A percentile compares a stretch with the other conserved stretches of the same genome.
phyloP scores from a whole-genome alignment of 2,113 vertebrate genomes.

The Equus przewalskii region DNA sequence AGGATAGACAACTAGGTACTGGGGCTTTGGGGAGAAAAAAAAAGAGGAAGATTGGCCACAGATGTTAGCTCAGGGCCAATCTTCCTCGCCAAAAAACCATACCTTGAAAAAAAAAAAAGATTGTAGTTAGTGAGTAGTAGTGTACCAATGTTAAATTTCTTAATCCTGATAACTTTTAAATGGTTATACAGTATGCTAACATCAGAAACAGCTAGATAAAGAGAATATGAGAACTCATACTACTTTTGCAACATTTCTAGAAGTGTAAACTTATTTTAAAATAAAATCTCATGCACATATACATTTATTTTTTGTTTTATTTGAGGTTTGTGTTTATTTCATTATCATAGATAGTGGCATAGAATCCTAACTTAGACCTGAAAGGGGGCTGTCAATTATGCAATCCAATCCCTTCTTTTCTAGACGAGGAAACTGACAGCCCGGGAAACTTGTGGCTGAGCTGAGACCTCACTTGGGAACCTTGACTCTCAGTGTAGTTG shows the following conservation, averaged over 20 bases:
- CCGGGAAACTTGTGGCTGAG: neutral
- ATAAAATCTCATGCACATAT: neutral
- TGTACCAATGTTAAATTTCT: neutral
- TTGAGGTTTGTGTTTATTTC: neutral
- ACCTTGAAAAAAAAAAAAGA: too few relatives aligned
- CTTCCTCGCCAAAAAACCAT: too few relatives aligned
- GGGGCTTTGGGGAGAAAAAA: too few relatives aligned
- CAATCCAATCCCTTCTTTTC: neutral
- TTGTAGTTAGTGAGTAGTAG: neutral
- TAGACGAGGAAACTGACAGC: neutral
- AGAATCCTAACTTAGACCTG: neutral
- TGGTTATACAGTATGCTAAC: neutral
- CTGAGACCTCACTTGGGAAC: too few relatives aligned
- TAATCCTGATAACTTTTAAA: neutral
- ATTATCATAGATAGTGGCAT: neutral
- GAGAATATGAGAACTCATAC: neutral
- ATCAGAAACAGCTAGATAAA: neutral
- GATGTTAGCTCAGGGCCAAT: too few relatives aligned
- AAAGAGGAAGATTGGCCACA: too few relatives aligned
- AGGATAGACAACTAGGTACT: too few relatives aligned
- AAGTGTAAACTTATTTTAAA: neutral
- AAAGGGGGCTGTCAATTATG: neutral
- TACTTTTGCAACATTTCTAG: neutral
- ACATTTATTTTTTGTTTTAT: neutral
- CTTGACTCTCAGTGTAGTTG: fast-evolving